Evolutionary conservation across 2,888 invertebrate species (phyloP), one percentile per base, ranked within the genome.

Genomic region (Parnassius smintheus): DNA sequence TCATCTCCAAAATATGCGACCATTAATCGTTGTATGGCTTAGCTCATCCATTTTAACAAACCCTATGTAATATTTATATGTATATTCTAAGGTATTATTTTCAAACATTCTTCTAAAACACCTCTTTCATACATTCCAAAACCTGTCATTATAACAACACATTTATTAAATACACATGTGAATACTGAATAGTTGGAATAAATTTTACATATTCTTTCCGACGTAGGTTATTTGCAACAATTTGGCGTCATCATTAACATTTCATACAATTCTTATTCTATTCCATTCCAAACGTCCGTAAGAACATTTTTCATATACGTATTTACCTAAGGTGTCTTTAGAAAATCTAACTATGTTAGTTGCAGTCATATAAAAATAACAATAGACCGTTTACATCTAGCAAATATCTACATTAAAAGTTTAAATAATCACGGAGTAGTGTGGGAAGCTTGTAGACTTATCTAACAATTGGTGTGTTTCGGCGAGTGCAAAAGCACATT

Each of bases 341-440:
- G 86, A 90, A 91, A 91, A 90, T 85, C 90, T 90, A 88, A 81
- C 75, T 87, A 85, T 82, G 79, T 78, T 80, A 82, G 82, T 88
- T 88, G 90, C 86, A 88, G 82, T 88, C 88, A 89, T 91, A 91
- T 88, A 91, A 91, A 91, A 91, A 89, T 91, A 91, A 91, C 85
- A 91, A 90, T 88, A 86, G 81, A 90, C 82, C 75, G 81, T 85
- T 81, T 80, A 77, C 76, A 80, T 75, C 89, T 90, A 88, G 87
- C 86, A 85, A 86, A 85, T 85, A 83, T 83, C 88, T 90, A 90
- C 82, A 85, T 80, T 86, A 81, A 82, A 86, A 85, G 78, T 78
- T 82, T 70, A 75, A 82, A 81, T 86, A 78, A 82, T 77, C 81
- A 81, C 79, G 79, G 82, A 80, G 76, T 72, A 81, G 82, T 86